These are phyloP conservation scores for Phortica okadai DNA, from an alignment of 2,888 invertebrate species.

Conservation along the genomic window DNA sequence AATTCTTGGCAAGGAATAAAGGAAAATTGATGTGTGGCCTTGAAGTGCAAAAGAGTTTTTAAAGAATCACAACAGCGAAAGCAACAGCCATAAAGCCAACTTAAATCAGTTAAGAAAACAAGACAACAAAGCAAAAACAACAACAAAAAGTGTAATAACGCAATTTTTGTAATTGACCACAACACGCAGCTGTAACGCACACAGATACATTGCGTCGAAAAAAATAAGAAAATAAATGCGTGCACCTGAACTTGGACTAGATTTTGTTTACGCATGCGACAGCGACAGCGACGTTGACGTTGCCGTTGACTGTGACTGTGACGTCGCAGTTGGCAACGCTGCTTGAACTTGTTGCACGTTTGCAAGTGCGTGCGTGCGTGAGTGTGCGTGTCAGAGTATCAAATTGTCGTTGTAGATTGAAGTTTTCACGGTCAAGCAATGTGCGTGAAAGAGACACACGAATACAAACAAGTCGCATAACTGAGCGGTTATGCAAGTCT, in stretches of 20 bases:
- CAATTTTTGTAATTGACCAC: slow-evolving; percentile 18
- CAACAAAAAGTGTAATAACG: background rate
- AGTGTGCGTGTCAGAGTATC: slow-evolving; percentile 35
- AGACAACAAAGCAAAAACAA: background rate
- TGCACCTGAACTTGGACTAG: slow-evolving; percentile 30
- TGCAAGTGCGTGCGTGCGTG: slow-evolving; percentile 22
- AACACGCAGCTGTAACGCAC: slow-evolving; percentile 50
- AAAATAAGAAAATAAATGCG: background rate
- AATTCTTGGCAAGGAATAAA: too few species aligned
- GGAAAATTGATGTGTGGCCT: too few species aligned
- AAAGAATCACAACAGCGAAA: background rate
- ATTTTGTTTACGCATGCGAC: slow-evolving; percentile 16
- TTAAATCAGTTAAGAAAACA: slow-evolving; percentile 6
- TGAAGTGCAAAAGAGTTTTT: too few species aligned
- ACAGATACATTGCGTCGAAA: slow-evolving; percentile 31
- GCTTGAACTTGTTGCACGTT: slow-evolving; percentile 36
- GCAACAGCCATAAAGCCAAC: background rate
- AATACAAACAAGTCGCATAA: background rate
- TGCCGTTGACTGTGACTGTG: slow-evolving; percentile 2
- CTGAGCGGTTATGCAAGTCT: slow-evolving; percentile 14
- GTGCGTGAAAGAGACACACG: slow-evolving; percentile 5
- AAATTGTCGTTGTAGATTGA: slow-evolving; percentile 29
- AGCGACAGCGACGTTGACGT: slow-evolving; percentile 45
- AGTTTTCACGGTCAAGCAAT: slow-evolving; percentile 59
- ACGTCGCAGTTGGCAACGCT: slow-evolving; percentile 43